A percentile compares a stretch with the other conserved stretches of the same genome.
These are phyloP conservation scores for Aeoliscus strigatus DNA, from an alignment of 2,797 vertebrate species.

Conservation along the genomic window DNA sequence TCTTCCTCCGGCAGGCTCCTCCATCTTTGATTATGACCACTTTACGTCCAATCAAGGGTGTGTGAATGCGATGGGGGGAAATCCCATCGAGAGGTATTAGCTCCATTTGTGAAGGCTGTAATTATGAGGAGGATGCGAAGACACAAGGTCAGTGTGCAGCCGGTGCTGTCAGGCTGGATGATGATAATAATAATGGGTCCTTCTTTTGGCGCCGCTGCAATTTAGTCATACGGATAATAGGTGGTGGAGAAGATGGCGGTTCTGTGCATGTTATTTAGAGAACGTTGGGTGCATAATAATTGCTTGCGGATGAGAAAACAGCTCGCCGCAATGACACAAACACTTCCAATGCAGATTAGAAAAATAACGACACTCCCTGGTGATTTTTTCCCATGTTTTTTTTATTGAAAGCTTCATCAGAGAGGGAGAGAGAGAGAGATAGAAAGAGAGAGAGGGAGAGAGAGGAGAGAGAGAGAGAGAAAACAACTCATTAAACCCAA, in stretches of 20 bases:
- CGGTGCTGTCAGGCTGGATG: constrained; percentile 53
- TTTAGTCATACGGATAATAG: constrained; percentile 64
- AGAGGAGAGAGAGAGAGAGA: constrained; percentile 38
- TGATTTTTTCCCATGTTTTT: constrained; percentile 47
- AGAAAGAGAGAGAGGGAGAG: constrained; percentile 67
- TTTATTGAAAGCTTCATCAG: constrained; percentile 99
- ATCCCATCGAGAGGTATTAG: constrained; percentile 60
- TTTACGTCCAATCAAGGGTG: constrained; percentile 58
- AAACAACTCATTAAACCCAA: constrained; percentile 82
- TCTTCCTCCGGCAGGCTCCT: constrained; percentile 46
- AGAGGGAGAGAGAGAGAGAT: constrained; percentile 76
- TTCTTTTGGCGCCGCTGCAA: constrained; percentile 49
- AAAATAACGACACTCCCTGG: constrained; percentile 26
- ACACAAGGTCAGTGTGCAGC: constrained; percentile 60
- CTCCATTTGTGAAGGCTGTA: constrained; percentile 59
- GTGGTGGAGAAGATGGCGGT: constrained; percentile 14
- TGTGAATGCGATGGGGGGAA: constrained; percentile 33
- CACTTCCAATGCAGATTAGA: constrained; percentile 33
- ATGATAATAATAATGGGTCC: constrained; percentile 59
- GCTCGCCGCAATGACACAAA: constrained; percentile 18
- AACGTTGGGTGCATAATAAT: constrained; percentile 39
- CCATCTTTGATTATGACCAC: constrained; percentile 68
- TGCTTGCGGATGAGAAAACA: constrained; percentile 25
- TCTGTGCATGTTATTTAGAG: constrained; percentile 15
- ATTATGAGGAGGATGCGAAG: constrained; percentile 60